phyloP scores from a whole-genome alignment of 2,113 vertebrate species.

The Balaenoptera acutorostrata region DNA sequence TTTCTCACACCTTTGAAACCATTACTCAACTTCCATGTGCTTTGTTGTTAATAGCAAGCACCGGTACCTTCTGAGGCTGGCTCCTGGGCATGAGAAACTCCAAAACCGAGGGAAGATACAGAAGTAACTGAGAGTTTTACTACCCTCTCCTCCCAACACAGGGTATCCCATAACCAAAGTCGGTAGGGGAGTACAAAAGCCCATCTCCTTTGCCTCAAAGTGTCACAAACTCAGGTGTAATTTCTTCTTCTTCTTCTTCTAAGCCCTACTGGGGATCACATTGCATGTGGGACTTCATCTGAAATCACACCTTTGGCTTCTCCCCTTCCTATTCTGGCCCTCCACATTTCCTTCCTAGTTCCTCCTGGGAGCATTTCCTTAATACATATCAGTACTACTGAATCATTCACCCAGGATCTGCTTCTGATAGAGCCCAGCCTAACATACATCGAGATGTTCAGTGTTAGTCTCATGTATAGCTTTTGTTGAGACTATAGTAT shows the following conservation, averaged over 20 bases:
- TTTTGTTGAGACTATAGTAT: background rate
- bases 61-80: background rate
- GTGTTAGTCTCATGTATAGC: background rate
- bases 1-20: background rate
- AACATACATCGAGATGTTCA: background rate
- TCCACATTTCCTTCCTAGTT: background rate
- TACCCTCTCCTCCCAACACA: rapidly evolving
- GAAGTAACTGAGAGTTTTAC: background rate
- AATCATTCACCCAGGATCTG: background rate
- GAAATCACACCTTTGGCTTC: background rate
- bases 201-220: background rate
- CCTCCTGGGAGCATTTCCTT: background rate
- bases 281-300: background rate
- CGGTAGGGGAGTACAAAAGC: rapidly evolving
- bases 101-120: background rate
- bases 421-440: background rate
- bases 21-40: background rate
- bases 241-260: background rate
- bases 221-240: background rate
- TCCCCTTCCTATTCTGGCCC: background rate
- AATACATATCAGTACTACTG: background rate
- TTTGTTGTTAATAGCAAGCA: background rate
- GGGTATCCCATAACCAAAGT: background rate
- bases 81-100: background rate
- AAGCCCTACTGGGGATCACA: rapidly evolving